Conservation (phyloP, 2,888 invertebrate species). For the Hemaris fuciformis region DNA sequence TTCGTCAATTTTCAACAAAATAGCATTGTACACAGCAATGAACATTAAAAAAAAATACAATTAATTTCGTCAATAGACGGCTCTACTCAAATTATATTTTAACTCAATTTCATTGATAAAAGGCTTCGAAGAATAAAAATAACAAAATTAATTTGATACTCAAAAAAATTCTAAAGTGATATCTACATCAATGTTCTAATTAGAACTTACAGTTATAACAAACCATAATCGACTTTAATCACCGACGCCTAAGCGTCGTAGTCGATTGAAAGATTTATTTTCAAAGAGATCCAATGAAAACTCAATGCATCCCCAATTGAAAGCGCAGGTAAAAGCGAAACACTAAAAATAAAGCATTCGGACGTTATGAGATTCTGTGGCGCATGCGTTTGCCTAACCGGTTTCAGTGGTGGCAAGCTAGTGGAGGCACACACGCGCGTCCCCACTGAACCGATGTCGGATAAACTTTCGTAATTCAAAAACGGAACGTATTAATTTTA, state of each 20-base stretch:
- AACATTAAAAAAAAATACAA: neutral
- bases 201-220: neutral
- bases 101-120: neutral
- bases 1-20: too few species aligned
- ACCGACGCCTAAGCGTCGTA: neutral
- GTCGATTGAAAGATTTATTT: slow-evolving; percentile 13
- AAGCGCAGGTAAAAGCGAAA: slow-evolving; percentile 37
- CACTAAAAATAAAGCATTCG: slow-evolving; percentile 41
- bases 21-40: neutral
- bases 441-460: slow-evolving; percentile 14
- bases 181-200: neutral
- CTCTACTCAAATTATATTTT: neutral
- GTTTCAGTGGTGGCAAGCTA: slow-evolving; percentile 42
- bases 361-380: slow-evolving; percentile 22
- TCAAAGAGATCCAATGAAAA: slow-evolving; percentile 2
- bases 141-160: neutral
- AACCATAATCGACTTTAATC: neutral
- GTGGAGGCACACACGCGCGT: slow-evolving; percentile 34
- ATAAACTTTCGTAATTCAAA: slow-evolving; percentile 13
- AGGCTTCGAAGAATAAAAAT: neutral
- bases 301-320: slow-evolving; percentile 27
- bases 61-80: neutral
- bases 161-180: neutral
- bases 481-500: neutral
- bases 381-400: slow-evolving; percentile 36